Evolutionary conservation across 2,797 vertebrate species (phyloP).

Genomic region (Sebastes taczanowskii): DNA sequence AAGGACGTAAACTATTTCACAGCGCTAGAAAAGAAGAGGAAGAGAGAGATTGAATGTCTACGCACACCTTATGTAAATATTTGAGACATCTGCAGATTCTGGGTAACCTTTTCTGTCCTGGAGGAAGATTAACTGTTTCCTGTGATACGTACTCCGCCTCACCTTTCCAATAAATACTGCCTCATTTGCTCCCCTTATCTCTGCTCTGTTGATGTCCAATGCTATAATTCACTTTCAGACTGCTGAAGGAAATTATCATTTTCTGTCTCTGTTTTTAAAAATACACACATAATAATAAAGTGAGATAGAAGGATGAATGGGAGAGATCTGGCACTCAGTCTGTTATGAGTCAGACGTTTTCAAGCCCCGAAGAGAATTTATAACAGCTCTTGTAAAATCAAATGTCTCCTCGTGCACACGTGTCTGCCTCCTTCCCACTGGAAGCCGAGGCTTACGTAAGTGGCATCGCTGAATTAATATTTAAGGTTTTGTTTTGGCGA

Average conservation of each 20-base stretch:
- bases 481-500: slow-evolving; percentile 66
- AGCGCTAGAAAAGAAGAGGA: slow-evolving; percentile 44
- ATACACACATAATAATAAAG: neutral
- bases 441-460: slow-evolving; percentile 63
- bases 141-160: slow-evolving; percentile 63
- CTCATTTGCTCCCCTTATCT: slow-evolving; percentile 27
- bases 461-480: slow-evolving; percentile 68
- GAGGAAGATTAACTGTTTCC: slow-evolving; percentile 75
- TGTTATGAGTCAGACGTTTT: slow-evolving; percentile 24
- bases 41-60: slow-evolving; percentile 69
- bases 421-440: slow-evolving; percentile 41
- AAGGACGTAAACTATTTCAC: slow-evolving; percentile 73
- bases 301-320: neutral
- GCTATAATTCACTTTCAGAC: neutral
- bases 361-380: slow-evolving; percentile 9
- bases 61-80: slow-evolving; percentile 84
- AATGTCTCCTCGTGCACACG: slow-evolving; percentile 26
- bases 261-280: neutral
- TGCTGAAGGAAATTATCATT: neutral
- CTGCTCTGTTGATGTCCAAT: neutral
- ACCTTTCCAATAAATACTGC: slow-evolving; percentile 56
- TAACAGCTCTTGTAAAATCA: slow-evolving; percentile 25
- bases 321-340: neutral
- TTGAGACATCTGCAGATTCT: slow-evolving; percentile 79
- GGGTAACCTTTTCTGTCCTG: slow-evolving; percentile 70